Percentiles rank a stretch among this genome's conserved stretches.
These are phyloP conservation scores for Daubentonia madagascariensis DNA, from an alignment of 2,113 vertebrate species.

Conservation along the genomic window DNA sequence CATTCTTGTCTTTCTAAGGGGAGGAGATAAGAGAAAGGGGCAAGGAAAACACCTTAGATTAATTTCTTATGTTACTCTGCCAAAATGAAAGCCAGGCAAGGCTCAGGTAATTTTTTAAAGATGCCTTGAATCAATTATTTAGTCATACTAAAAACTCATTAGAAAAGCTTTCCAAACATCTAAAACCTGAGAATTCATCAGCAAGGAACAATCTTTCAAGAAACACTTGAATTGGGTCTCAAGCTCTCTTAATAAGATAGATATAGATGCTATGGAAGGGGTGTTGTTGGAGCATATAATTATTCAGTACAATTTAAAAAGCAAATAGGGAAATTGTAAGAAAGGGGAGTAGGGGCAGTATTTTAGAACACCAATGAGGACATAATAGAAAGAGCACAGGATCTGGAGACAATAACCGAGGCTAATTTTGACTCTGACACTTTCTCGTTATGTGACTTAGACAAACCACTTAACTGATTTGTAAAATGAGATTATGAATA, in stretches of 20 bases:
- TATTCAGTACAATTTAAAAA: not conserved
- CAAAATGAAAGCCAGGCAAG: not conserved
- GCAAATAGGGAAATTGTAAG: not conserved
- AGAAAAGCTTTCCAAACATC: not conserved
- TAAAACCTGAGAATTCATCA: not conserved
- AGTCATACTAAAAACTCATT: not conserved
- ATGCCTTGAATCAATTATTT: too few relatives aligned
- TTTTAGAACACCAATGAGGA: not conserved
- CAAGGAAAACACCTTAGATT: not conserved
- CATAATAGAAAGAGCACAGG: not conserved
- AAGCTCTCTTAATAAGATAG: not conserved
- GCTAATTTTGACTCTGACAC: not conserved
- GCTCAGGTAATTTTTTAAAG: not conserved
- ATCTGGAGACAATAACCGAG: not conserved
- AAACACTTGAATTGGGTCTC: not conserved
- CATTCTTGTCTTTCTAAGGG: not conserved
- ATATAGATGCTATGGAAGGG: not conserved
- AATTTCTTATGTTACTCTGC: not conserved
- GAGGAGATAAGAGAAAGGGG: not conserved
- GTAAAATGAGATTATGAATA: conserved; percentile 7
- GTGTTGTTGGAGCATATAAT: not conserved
- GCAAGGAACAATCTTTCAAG: not conserved
- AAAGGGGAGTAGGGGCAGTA: not conserved
- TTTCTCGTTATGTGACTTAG: not conserved
- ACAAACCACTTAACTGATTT: not conserved